These are phyloP conservation scores for Pristiophorus japonicus DNA, from an alignment of 2,113 vertebrate genomes.

Conservation along the genomic window DNA sequence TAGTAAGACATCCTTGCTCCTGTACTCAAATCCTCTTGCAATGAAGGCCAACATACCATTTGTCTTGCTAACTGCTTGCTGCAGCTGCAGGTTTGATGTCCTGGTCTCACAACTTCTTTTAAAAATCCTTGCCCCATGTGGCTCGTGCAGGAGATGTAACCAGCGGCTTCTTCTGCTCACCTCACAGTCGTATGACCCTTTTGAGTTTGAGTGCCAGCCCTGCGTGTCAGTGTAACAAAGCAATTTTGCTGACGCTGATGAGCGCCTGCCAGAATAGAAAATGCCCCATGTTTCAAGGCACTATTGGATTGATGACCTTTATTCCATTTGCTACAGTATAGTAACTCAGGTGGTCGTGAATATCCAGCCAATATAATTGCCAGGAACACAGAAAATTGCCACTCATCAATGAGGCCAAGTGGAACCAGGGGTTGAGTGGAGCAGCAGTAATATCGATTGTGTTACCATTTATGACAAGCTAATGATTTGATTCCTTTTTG, in stretches of 20 bases:
- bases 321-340: neutral
- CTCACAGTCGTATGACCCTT: neutral
- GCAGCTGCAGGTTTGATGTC: too few species aligned
- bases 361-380: neutral
- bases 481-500: neutral
- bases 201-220: neutral
- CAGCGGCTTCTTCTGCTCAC: neutral
- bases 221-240: neutral
- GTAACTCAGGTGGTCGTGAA: neutral
- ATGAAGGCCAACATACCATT: too few species aligned
- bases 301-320: neutral
- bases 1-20: too few species aligned
- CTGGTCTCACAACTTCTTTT: neutral
- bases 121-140: neutral
- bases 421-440: neutral
- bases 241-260: neutral
- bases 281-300: neutral
- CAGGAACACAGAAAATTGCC: neutral
- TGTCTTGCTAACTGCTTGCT: too few species aligned
- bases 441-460: too few species aligned
- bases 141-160: neutral
- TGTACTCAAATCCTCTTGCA: too few species aligned
- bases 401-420: neutral
- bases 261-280: neutral
- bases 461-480: neutral